Evolutionary conservation across 2,113 vertebrate genomes (phyloP), one percentile per base, ranked within the genome.

Genomic region (Atrichornis clamosus): DNA sequence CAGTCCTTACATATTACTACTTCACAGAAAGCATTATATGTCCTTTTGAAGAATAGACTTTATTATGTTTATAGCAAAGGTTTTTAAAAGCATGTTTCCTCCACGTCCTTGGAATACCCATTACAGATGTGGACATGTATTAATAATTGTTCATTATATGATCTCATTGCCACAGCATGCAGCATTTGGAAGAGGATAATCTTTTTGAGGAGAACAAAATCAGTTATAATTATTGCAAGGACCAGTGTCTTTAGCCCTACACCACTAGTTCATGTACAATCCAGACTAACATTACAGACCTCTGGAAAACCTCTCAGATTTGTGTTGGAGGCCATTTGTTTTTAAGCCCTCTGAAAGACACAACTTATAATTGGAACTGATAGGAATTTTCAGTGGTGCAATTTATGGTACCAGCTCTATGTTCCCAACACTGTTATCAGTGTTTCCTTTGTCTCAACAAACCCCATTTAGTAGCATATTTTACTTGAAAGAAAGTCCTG

Each of bases 71-170:
- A 47, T 23, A 89, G 84, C 30, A 37, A 62, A 73, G 59, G 12
- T 73, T 93, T 95, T 88, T 19, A 72, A 76, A 93, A 93, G 58
- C 22, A 84, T 11, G 27, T 87, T 89, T 96, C 47, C 27, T 82
- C 47, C 18, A 3, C 80, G 56, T 78, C 76, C 70, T 80, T 69
- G 56, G 79, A 91, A 82, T 50, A 73, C 4, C 8, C 39, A 39
- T 78, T 53, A 75, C 21, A 86, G 59, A 68, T 74, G 32, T 72
- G 60, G 21, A 82, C 35, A 47, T 28, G 22, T 87, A 89, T 85
- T 87, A 92, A 65, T 86, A 86, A 72, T 49, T 74, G 11, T 55
- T 87, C 42, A 77, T 85, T 52, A 68, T 21, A 90, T 60, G 50
- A 92, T 59, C 60, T 74, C 68, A 89, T 44, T 88, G 76, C 42